These are phyloP conservation scores for Cremastinae sp. DNA, from an alignment of 2,888 invertebrate genomes.

Conservation along the genomic window DNA sequence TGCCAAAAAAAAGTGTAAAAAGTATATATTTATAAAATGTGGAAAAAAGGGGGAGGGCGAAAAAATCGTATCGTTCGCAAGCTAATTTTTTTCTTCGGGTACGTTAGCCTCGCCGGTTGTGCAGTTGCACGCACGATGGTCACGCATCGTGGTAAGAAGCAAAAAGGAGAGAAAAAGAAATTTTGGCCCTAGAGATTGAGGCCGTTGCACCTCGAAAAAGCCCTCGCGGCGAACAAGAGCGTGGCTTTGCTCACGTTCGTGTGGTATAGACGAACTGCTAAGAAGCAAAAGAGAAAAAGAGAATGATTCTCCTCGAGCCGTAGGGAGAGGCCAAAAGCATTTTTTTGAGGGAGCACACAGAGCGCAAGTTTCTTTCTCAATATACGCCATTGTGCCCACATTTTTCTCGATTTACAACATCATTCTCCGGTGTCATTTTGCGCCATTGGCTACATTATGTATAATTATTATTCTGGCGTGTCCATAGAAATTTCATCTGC, in stretches of 20 bases:
- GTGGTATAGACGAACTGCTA: conserved; percentile 38
- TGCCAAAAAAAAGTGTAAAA: no score
- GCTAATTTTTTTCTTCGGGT: conserved; percentile 50
- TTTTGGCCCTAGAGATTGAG: conserved; percentile 78
- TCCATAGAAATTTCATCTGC: conserved; percentile 21
- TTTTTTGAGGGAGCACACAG: conserved; percentile 29
- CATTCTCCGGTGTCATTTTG: neutral
- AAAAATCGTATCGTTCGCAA: conserved; percentile 47
- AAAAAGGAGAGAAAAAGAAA: conserved; percentile 46
- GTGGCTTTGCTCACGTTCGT: conserved; percentile 42
- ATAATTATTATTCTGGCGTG: conserved; percentile 29
- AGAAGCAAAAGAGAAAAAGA: no score
- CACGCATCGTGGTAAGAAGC: conserved; percentile 74
- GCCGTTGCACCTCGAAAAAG: conserved; percentile 77
- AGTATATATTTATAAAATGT: no score
- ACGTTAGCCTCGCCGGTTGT: conserved; percentile 58
- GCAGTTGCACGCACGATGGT: conserved; percentile 67
- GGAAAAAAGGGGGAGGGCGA: no score
- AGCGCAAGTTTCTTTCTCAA: conserved; percentile 27
- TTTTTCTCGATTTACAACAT: neutral
- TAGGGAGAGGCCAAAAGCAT: conserved; percentile 27
- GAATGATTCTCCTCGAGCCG: conserved; percentile 21
- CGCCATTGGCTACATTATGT: conserved; percentile 25
- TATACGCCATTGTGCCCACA: conserved; percentile 9
- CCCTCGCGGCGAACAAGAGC: conserved; percentile 68